Conservation (phyloP, 2,113 vertebrate genomes). For the Ptyas mucosa region DNA sequence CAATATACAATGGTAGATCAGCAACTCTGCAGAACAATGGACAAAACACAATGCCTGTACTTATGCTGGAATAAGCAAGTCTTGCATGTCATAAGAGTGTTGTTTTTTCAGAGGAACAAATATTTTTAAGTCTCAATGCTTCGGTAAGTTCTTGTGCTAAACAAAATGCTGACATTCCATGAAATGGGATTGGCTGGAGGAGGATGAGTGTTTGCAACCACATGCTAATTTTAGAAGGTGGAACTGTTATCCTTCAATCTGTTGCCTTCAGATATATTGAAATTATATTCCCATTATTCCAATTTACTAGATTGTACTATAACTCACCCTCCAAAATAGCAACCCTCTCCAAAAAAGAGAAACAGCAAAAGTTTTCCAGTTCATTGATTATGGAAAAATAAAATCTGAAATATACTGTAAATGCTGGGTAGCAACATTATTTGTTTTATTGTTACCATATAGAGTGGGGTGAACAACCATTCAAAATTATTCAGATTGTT, state of each 20-base stretch:
- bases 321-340: background rate
- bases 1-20: constrained; percentile 9
- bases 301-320: background rate
- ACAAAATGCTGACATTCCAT: background rate
- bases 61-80: background rate
- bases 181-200: background rate
- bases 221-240: background rate
- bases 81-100: background rate
- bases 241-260: background rate
- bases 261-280: background rate
- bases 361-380: background rate
- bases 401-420: background rate
- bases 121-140: background rate
- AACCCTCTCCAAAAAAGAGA: background rate
- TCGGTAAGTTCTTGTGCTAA: background rate
- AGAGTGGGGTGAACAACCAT: background rate
- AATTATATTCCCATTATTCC: background rate
- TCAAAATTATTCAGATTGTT: background rate
- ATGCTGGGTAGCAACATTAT: background rate
- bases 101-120: background rate
- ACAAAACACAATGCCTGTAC: background rate
- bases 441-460: background rate
- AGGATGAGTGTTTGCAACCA: background rate
- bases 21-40: constrained; percentile 4
- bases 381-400: background rate